Conservation (phyloP, 2,113 vertebrate genomes). For the Callithrix jacchus region DNA sequence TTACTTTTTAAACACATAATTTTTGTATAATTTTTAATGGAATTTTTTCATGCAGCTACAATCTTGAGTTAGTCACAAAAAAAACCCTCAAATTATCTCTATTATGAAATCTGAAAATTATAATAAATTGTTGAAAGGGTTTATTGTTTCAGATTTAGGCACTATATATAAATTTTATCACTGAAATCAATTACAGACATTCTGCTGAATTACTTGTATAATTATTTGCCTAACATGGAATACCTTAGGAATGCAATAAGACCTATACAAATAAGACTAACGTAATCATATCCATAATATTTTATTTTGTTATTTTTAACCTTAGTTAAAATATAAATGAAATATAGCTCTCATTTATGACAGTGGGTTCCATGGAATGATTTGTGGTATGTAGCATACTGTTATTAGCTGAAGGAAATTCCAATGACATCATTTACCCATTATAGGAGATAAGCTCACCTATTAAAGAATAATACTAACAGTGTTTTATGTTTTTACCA, state of each 20-base stretch:
- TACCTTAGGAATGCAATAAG: constrained; percentile 60
- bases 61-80: constrained; percentile 8
- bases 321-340: constrained; percentile 74
- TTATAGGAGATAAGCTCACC: constrained; percentile 75
- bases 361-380: constrained; percentile 65
- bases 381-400: constrained; percentile 59
- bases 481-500: constrained; percentile 57
- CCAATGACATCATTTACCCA: constrained; percentile 73
- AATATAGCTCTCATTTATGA: constrained; percentile 65
- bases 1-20: neutral
- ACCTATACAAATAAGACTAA: constrained; percentile 60
- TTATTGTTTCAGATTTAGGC: constrained; percentile 56
- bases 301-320: constrained; percentile 72
- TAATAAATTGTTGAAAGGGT: neutral
- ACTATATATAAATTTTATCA: constrained; percentile 54
- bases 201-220: constrained; percentile 49
- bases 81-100: neutral
- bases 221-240: constrained; percentile 54
- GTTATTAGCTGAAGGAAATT: constrained; percentile 76
- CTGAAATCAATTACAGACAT: constrained; percentile 58
- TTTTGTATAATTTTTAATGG: neutral
- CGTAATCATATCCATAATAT: constrained; percentile 73
- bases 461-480: constrained; percentile 72
- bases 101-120: constrained; percentile 8
- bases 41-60: neutral